Evolutionary conservation across 2,113 vertebrate species (phyloP), one percentile per base, ranked within the genome.

Genomic region (Otocyon megalotis): DNA sequence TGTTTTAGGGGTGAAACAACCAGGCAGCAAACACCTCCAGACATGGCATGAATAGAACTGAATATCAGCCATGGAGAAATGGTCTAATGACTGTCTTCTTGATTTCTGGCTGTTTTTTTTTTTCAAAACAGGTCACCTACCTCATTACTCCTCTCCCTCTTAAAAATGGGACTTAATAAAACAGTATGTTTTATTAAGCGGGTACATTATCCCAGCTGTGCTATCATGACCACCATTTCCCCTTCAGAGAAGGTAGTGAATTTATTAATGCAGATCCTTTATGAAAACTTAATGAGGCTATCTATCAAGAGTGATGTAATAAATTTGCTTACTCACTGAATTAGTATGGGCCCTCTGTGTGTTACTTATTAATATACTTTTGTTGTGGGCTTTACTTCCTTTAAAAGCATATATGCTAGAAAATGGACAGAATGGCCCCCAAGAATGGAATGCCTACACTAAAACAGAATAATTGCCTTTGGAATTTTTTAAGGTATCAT

Each of bases 241-340:
- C 77, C 81, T 97, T 96, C 11, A 35, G 50, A 96, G 93, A 89
- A 56, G 94, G 62, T 91, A 97, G 84, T 88, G 77, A 97, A 77
- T 98, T 98, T 97, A 98, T 97, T 98, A 98, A 98, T 98, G 86
- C 54, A 96, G 88, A 80, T 98, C 89, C 96, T 94, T 84, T 91
- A 98, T 98, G 92, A 98, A 98, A 98, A 93, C 79, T 98, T 98
- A 95, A 98, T 97, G 93, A 98, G 63, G 32, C 37, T 97, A 88
- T 92, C 84, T 98, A 14, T 97, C 96, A 97, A 93, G 83, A 97
- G 86, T 86, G 96, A 97, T 94, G 79, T 86, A 96, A 88, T 97
- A 90, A 80, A 50, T 96, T 94, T 98, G 56, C 97, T 97, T 97
- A 93, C 82, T 96, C 81, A 63, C 15, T 62, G 83, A 96, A 97